Conservation (phyloP, 92 coral and sea anemone species). For the Phenganax marumi region DNA sequence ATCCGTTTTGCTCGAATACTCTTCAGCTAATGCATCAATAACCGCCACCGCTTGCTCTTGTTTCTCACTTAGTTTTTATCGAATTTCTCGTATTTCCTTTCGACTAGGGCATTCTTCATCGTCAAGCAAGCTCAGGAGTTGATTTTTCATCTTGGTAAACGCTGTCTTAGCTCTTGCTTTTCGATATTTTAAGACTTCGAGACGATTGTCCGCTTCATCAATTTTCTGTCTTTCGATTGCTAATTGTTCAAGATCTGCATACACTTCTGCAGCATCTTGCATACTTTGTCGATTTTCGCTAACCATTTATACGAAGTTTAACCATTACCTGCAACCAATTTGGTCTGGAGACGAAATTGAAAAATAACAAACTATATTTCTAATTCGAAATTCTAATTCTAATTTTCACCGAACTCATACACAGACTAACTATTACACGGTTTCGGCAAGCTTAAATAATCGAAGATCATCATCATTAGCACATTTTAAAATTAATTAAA, state of each 20-base stretch:
- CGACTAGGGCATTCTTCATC: conserved; percentile 58
- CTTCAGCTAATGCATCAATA: conserved; percentile 39
- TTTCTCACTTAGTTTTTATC: conserved; percentile 37
- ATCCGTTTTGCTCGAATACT: too few species aligned
- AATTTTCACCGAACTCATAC: too few species aligned
- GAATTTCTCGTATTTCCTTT: conserved; percentile 41
- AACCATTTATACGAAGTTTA: too few species aligned
- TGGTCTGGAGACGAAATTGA: too few species aligned
- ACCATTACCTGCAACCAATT: too few species aligned
- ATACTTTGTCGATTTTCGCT: background rate
- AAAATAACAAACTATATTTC: too few species aligned
- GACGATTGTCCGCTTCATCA: conserved; percentile 10
- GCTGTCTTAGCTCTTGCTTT: conserved; percentile 31
- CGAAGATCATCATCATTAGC: too few species aligned
- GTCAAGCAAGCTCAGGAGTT: conserved; percentile 15
- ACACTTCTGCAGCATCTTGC: background rate
- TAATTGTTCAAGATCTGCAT: background rate
- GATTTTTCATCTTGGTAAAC: conserved; percentile 18
- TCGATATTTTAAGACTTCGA: conserved; percentile 7
- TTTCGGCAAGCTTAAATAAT: too few species aligned
- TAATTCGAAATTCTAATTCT: too few species aligned
- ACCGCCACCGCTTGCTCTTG: conserved; percentile 47
- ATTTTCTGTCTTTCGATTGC: background rate
- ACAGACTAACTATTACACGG: too few species aligned
- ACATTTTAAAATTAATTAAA: too few species aligned